A percentile compares a stretch with the other conserved stretches of the same genome.
Evolutionary conservation across 2,797 vertebrate species (phyloP).

Genomic region (Amblyopsis hoosieri): DNA sequence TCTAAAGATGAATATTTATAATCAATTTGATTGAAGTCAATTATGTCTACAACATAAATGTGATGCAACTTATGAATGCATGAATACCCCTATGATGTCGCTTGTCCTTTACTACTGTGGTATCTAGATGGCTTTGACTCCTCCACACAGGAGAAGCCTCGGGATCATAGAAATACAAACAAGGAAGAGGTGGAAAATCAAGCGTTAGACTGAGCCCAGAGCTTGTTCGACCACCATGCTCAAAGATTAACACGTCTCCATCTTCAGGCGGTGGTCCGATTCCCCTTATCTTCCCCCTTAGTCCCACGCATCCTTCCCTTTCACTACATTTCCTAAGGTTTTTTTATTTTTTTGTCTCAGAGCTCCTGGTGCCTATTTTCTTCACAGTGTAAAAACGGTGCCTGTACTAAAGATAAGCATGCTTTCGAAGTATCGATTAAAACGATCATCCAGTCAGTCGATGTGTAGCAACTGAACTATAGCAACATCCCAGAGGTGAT

Average conservation of each 20-base stretch:
- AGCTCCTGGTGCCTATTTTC: slow-evolving; percentile 20
- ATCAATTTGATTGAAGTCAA: neutral
- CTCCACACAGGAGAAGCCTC: slow-evolving; percentile 15
- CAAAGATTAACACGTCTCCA: slow-evolving; percentile 53
- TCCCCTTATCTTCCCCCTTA: slow-evolving; percentile 41
- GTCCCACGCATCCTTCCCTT: slow-evolving; percentile 2
- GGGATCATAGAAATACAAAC: slow-evolving; percentile 63
- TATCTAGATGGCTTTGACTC: slow-evolving; percentile 48
- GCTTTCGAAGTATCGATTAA: slow-evolving; percentile 21
- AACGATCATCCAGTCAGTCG: slow-evolving; percentile 37
- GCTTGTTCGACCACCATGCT: slow-evolving; percentile 36
- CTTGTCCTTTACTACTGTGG: slow-evolving; percentile 13
- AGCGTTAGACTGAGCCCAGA: slow-evolving; percentile 54
- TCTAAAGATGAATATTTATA: slow-evolving; percentile 32
- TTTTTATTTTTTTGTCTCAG: slow-evolving; percentile 26
- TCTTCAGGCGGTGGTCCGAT: slow-evolving; percentile 51
- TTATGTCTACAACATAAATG: too few species aligned
- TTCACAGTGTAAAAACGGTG: neutral
- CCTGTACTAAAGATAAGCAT: slow-evolving; percentile 33
- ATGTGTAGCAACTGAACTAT: slow-evolving; percentile 21
- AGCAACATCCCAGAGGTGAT: slow-evolving; percentile 42
- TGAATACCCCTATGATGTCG: slow-evolving; percentile 17
- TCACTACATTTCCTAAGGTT: neutral
- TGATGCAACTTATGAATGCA: neutral
- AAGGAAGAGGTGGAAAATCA: slow-evolving; percentile 57